phyloP scores from a whole-genome alignment of 1,140 invertebrate species.

The Trichonephila clavata region DNA sequence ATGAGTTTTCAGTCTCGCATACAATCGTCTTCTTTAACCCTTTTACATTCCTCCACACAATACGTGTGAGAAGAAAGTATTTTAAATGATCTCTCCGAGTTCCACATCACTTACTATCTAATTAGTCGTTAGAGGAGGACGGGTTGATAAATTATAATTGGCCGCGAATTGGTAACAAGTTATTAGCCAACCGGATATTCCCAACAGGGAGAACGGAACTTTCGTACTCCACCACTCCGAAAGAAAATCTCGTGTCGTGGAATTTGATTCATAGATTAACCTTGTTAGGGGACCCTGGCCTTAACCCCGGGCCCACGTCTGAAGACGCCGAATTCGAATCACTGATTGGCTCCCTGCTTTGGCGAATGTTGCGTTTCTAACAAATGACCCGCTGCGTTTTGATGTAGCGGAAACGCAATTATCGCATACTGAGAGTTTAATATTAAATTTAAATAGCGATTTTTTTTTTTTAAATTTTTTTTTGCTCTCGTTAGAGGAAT shows the following conservation, averaged over 20 bases:
- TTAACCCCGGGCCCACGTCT: slow-evolving; percentile 7
- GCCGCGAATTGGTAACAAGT: neutral
- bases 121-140: neutral
- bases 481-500: neutral
- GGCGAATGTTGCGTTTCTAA: neutral
- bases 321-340: neutral
- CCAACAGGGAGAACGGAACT: neutral
- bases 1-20: too few relatives aligned
- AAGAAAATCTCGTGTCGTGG: neutral
- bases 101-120: slow-evolving; percentile 14
- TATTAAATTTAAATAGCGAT: slow-evolving; percentile 9
- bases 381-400: neutral
- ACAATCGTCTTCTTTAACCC: too few relatives aligned
- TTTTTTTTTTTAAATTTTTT: too few relatives aligned
- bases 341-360: slow-evolving; percentile 21
- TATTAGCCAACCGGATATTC: slow-evolving; percentile 28
- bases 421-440: neutral
- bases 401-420: neutral
- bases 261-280: slow-evolving; percentile 32
- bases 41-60: neutral
- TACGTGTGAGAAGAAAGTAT: neutral
- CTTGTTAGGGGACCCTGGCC: slow-evolving; percentile 23
- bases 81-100: neutral
- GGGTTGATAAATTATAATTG: slow-evolving; percentile 32
- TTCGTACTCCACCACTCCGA: neutral